Evolutionary conservation across 2,888 invertebrate genomes (phyloP).

Genomic region (Drosophila eohydei): DNA sequence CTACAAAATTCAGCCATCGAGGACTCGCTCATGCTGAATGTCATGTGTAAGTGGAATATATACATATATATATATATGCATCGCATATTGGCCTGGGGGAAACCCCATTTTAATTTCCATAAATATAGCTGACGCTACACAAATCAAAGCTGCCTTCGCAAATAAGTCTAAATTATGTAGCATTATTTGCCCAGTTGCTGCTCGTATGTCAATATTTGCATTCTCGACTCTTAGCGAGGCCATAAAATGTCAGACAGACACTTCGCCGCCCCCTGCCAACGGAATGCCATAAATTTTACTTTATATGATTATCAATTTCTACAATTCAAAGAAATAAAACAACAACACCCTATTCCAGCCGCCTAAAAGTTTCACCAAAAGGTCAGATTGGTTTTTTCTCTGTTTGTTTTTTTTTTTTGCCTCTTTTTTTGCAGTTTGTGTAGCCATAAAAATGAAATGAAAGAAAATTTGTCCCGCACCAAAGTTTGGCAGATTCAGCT

Average conservation of each 20-base stretch:
- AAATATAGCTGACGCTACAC: slow-evolving; percentile 55
- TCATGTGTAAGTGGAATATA: slow-evolving; percentile 91
- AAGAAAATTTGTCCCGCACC: slow-evolving; percentile 16
- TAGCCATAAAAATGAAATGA: slow-evolving; percentile 32
- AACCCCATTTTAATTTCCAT: slow-evolving; percentile 61
- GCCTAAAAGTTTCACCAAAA: slow-evolving; percentile 26
- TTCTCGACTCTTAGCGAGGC: slow-evolving; percentile 52
- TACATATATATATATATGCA: background rate
- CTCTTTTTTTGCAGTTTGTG: slow-evolving; percentile 19
- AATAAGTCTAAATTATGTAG: slow-evolving; percentile 76
- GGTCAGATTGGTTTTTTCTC: slow-evolving; percentile 27
- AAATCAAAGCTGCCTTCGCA: slow-evolving; percentile 65
- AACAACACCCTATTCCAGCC: background rate
- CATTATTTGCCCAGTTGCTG: slow-evolving; percentile 65
- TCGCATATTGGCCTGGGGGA: slow-evolving; percentile 2
- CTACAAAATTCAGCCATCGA: slow-evolving; percentile 91
- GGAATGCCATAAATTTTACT: slow-evolving; percentile 69
- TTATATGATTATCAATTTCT: slow-evolving; percentile 77
- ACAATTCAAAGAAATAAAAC: slow-evolving; percentile 42
- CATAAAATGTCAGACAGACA: slow-evolving; percentile 55
- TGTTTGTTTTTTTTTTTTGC: background rate
- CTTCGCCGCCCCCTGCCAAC: slow-evolving; percentile 9
- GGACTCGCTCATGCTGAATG: slow-evolving; percentile 92
- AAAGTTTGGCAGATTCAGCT: slow-evolving; percentile 26
- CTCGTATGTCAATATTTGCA: slow-evolving; percentile 69